A percentile compares a stretch with the other conserved stretches of the same genome.
Conservation (phyloP, 1,140 invertebrate genomes). For the Dolichoris vasculosae region DNA sequence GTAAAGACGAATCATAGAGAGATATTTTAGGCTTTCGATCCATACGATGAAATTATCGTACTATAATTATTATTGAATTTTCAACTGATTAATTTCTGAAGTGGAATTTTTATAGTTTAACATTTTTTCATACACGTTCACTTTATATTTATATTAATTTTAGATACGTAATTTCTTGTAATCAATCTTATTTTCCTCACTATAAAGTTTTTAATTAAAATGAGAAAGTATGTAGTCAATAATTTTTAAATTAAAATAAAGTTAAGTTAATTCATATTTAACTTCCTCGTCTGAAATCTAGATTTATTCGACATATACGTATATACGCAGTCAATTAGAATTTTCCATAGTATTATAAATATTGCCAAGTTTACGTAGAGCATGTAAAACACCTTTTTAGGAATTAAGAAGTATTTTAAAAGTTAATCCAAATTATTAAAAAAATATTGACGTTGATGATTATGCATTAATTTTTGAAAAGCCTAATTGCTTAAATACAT, state of each 20-base stretch:
- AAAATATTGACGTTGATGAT: neutral
- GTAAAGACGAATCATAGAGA: neutral
- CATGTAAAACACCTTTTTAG: neutral
- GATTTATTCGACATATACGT: neutral
- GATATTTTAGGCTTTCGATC: neutral
- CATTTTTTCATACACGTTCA: too few species aligned
- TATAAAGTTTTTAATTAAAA: neutral
- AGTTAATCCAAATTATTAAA: neutral
- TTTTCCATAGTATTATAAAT: neutral
- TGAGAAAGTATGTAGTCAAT: neutral
- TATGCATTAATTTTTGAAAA: neutral
- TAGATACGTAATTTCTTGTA: neutral
- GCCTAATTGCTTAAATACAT: neutral
- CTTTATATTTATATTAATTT: neutral
- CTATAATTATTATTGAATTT: too few species aligned
- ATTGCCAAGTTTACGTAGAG: neutral
- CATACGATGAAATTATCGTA: too few species aligned
- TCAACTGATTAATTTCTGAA: too few species aligned
- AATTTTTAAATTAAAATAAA: neutral
- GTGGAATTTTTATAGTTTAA: too few species aligned
- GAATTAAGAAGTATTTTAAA: neutral
- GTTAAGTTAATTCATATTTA: neutral
- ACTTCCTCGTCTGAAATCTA: neutral
- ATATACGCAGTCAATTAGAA: neutral
- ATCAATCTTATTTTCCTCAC: neutral